Conservation (phyloP, 2,113 vertebrate species). For the Oreocharis arfaki region DNA sequence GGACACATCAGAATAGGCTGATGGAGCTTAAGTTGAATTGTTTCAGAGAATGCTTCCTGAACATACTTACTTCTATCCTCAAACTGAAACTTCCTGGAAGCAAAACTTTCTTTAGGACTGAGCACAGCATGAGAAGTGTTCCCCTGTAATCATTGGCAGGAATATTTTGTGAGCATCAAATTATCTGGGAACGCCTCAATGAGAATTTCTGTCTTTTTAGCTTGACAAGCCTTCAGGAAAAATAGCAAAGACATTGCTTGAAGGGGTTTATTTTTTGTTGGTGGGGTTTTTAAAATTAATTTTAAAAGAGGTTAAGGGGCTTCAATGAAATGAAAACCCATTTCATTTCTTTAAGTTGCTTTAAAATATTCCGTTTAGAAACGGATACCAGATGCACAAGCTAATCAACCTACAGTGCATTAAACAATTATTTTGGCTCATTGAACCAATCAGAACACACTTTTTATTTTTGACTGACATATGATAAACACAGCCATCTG, state of each 20-base stretch:
- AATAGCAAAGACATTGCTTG: background rate
- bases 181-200: background rate
- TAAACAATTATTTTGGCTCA: slow-evolving; percentile 71
- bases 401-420: slow-evolving; percentile 66
- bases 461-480: slow-evolving; percentile 65
- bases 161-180: background rate
- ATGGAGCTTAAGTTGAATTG: background rate
- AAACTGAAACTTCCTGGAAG: background rate
- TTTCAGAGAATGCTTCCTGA: background rate
- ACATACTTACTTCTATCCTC: background rate
- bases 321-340: background rate
- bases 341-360: slow-evolving; percentile 23
- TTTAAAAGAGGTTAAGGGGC: background rate
- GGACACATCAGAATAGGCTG: background rate
- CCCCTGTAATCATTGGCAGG: background rate
- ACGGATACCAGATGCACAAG: slow-evolving; percentile 57
- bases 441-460: slow-evolving; percentile 64
- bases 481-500: slow-evolving; percentile 71
- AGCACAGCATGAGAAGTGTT: background rate
- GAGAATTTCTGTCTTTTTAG: background rate
- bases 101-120: background rate
- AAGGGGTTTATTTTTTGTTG: background rate
- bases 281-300: rapidly evolving
- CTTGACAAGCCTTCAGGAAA: background rate
- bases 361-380: slow-evolving; percentile 32